phyloP scores from a whole-genome alignment of 2,797 vertebrate species.

The Paedocypris micromegethes region DNA sequence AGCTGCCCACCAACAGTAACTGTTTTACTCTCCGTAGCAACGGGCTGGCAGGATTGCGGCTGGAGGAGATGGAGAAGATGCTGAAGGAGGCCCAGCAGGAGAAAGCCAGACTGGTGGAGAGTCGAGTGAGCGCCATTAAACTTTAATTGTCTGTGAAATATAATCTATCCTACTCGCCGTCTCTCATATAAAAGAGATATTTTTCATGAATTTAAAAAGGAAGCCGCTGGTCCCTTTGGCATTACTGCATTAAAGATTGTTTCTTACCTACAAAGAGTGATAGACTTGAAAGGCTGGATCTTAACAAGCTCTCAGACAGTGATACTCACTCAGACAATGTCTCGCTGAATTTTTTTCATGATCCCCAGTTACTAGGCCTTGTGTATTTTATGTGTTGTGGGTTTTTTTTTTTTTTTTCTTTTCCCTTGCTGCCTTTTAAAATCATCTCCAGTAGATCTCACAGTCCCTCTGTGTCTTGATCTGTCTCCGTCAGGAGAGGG shows the following conservation, averaged over 20 bases:
- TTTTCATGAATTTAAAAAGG: slow-evolving; percentile 49
- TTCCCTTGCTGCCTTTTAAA: slow-evolving; percentile 57
- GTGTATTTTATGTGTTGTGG: slow-evolving; percentile 52
- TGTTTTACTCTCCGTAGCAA: slow-evolving; percentile 69
- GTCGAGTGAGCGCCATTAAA: slow-evolving; percentile 73
- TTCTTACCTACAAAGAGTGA: slow-evolving; percentile 49
- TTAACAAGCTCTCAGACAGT: slow-evolving; percentile 49
- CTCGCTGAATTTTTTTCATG: slow-evolving; percentile 47
- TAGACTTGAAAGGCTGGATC: slow-evolving; percentile 54
- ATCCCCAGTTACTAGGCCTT: slow-evolving; percentile 41
- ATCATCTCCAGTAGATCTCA: slow-evolving; percentile 57
- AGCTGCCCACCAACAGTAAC: slow-evolving; percentile 26
- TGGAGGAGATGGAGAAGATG: slow-evolving; percentile 98
- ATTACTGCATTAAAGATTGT: slow-evolving; percentile 40
- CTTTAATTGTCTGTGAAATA: slow-evolving; percentile 49
- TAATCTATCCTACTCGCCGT: slow-evolving; percentile 35
- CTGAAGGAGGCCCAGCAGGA: slow-evolving; percentile 88
- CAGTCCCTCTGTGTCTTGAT: slow-evolving; percentile 43
- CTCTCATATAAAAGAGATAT: slow-evolving; percentile 34
- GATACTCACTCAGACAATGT: slow-evolving; percentile 48
- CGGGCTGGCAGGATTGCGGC: slow-evolving; percentile 78
- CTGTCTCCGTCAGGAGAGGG: slow-evolving; percentile 78
- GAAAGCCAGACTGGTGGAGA: slow-evolving; percentile 88
- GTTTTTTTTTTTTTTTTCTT: slow-evolving; percentile 60
- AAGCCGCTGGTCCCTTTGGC: slow-evolving; percentile 37